These are phyloP conservation scores for Oedothorax gibbosus DNA, from an alignment of 1,140 invertebrate genomes.

Conservation along the genomic window DNA sequence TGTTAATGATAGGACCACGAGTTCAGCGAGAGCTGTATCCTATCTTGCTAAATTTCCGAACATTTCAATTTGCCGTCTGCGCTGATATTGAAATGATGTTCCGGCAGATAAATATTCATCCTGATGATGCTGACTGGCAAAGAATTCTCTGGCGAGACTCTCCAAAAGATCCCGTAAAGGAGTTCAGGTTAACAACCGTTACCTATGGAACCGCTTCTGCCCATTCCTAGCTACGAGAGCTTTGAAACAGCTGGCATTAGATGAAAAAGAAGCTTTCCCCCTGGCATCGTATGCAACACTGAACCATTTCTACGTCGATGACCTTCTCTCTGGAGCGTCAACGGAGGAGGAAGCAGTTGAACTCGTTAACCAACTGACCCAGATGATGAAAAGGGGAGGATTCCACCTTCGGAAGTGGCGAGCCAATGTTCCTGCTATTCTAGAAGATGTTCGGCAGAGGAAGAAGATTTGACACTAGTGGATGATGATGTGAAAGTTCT, in stretches of 20 bases:
- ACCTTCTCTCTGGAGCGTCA: no score
- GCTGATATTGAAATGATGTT: constrained; percentile 67
- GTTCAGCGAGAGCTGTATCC: constrained; percentile 62
- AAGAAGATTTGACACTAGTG: not conserved
- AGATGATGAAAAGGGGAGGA: constrained; percentile 61
- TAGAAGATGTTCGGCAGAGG: constrained; percentile 37
- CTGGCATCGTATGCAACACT: no score
- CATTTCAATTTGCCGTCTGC: constrained; percentile 63
- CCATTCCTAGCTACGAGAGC: constrained; percentile 65
- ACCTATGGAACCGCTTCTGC: constrained; percentile 66
- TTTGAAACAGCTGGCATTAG: constrained; percentile 63
- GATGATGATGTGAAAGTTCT: not conserved
- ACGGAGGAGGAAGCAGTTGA: constrained; percentile 57
- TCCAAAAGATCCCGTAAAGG: constrained; percentile 63
- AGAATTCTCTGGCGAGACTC: constrained; percentile 68
- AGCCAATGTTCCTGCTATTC: constrained; percentile 64
- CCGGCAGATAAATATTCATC: constrained; percentile 2
- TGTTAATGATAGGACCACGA: not conserved
- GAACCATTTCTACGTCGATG: constrained; percentile 65
- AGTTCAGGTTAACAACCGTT: constrained; percentile 65
- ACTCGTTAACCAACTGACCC: constrained; percentile 60
- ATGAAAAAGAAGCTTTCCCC: constrained; percentile 63
- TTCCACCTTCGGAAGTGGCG: constrained; percentile 68
- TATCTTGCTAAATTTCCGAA: constrained; percentile 59
- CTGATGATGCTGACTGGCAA: constrained; percentile 63